Conservation (phyloP, 2,113 vertebrate species). For the Notiomystis cincta region DNA sequence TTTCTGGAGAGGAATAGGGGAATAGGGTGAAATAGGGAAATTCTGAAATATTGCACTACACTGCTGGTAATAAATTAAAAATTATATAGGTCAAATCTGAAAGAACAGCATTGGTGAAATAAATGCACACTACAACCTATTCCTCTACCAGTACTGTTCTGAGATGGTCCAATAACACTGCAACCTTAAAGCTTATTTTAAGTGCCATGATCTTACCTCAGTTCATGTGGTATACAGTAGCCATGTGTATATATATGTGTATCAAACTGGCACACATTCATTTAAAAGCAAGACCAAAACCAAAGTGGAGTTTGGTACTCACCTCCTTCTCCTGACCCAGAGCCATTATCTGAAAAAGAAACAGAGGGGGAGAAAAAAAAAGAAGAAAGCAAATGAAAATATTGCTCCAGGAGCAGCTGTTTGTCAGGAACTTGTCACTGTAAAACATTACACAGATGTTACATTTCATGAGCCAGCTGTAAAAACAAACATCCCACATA, state of each 20-base stretch:
- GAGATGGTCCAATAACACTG: neutral
- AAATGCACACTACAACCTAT: neutral
- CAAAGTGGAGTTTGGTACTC: constrained; percentile 33
- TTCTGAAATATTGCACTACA: neutral
- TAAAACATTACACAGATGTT: constrained; percentile 7
- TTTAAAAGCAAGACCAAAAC: neutral
- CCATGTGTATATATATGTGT: neutral
- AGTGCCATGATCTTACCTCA: neutral
- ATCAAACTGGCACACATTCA: neutral
- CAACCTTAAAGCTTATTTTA: neutral
- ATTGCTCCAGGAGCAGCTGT: constrained; percentile 5
- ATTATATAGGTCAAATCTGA: neutral
- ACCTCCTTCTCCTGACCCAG: constrained; percentile 92
- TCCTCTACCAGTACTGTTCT: neutral
- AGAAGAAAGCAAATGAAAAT: constrained; percentile 33
- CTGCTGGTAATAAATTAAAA: neutral
- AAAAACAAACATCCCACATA: constrained; percentile 12
- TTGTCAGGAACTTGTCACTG: neutral
- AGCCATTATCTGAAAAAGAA: constrained; percentile 82
- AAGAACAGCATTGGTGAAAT: neutral
- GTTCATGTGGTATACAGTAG: neutral
- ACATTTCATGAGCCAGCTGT: constrained; percentile 26
- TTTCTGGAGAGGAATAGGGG: neutral
- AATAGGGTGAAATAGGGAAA: neutral
- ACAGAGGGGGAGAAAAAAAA: neutral